Evolutionary conservation across 1,140 invertebrate genomes (phyloP).

Genomic region (Ectropis grisescens): DNA sequence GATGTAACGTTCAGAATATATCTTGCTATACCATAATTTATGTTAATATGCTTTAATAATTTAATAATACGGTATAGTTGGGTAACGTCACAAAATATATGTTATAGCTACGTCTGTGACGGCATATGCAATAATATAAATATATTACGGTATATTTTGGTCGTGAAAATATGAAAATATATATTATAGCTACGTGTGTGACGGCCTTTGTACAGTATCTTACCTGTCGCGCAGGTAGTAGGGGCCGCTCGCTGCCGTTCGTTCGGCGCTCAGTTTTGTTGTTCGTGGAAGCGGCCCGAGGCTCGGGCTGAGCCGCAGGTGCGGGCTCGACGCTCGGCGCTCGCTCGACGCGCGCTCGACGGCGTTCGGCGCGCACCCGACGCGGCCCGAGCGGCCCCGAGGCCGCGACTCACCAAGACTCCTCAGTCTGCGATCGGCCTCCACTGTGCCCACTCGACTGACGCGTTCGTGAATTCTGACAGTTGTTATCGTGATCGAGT

Average conservation of each 20-base stretch:
- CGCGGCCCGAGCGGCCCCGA: conserved; percentile 10
- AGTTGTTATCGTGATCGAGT: conserved; percentile 67
- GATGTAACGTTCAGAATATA: no score
- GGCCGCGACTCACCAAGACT: conserved; percentile 20
- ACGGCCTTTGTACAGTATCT: no score
- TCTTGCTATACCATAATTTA: no score
- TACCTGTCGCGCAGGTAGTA: conserved; percentile 7
- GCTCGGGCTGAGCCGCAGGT: conserved; percentile 55
- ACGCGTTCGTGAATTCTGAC: conserved; percentile 63
- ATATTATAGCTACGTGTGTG: no score
- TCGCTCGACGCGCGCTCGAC: conserved; percentile 18
- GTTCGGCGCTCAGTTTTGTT: conserved; percentile 39
- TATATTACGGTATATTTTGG: no score
- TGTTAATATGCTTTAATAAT: no score
- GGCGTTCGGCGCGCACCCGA: conserved; percentile 10
- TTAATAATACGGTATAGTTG: no score
- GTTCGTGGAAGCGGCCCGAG: conserved; percentile 50
- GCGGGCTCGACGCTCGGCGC: conserved; percentile 28
- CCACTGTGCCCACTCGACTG: conserved; percentile 37
- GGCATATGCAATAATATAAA: no score
- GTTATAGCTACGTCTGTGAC: no score
- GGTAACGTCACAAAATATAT: no score
- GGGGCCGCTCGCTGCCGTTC: conserved; percentile 19
- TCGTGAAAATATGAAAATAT: no score
- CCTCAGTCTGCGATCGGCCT: conserved; percentile 56